Evolutionary conservation across 1,140 invertebrate species (phyloP), one percentile per base, ranked within the genome.

Genomic region (Helicoverpa armigera): DNA sequence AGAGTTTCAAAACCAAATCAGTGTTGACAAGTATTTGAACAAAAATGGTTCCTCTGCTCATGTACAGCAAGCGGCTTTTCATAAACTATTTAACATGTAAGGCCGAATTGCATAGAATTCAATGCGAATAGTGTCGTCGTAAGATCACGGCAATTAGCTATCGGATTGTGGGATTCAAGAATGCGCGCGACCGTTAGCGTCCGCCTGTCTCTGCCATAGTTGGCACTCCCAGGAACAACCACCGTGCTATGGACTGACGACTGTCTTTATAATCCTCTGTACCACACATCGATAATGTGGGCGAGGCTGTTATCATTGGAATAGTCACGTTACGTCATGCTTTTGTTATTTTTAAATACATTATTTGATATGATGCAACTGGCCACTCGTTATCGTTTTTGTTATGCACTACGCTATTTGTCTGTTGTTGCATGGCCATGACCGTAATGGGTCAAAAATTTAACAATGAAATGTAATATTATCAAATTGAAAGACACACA

Each of bases 151-250:
- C 89, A 94, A 94, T 93, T 93, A 94, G 89, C 86, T 82, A 82
- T 85, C 82, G 84, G 83, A 77, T 77, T 84, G 82, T 81, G 84
- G 85, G 85, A 86, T 79, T 84, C 76, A 72, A 89, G 91, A 92
- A 94, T 94, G 92, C 90, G 91, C 85, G 83, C 90, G 80, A 94
- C 93, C 92, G 92, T 94, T 94, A 93, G 85, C 74, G 86, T 92
- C 91, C 92, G 92, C 88, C 87, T 82, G 80, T n/a, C 74, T 56
- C 35, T 82, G 79, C 88, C 91, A 83, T 92, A 92, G 85, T 89
- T 88, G 88, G 87, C 88, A 88, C 83, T 85, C 74, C 85, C 74
- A 80, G 43, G 48, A 61, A 73, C 78, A 12, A 69, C 61, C 67
- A 70, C 18, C 50, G 67, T 67, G 13, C 63, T 73, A 65, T 63